A percentile compares a stretch with the other conserved stretches of the same genome.
Evolutionary conservation across 2,113 vertebrate species (phyloP).

Genomic region (Sceloporus tristichus): DNA sequence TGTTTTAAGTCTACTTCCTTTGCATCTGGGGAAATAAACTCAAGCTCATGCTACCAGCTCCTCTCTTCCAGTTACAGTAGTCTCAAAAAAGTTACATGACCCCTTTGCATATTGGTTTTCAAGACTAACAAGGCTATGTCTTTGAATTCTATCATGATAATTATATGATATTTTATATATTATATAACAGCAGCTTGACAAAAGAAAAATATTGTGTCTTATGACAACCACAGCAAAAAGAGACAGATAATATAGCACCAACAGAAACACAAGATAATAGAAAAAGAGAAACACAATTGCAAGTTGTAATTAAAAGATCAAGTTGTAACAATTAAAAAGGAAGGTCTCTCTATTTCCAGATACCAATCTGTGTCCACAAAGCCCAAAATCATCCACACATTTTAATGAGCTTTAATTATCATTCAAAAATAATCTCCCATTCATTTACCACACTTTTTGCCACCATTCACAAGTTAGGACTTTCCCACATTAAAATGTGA

Average conservation of each 20-base stretch:
- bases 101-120: no score
- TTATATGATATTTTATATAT: no score
- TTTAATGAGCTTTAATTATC: background rate
- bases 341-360: background rate
- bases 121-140: no score
- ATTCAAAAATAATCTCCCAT: background rate
- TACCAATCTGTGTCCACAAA: background rate
- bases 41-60: no score
- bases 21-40: no score
- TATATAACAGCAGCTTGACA: no score
- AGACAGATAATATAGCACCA: background rate
- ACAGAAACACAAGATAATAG: background rate
- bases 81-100: no score
- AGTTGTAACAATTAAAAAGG: background rate
- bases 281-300: background rate
- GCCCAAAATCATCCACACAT: background rate
- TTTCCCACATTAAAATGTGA: background rate
- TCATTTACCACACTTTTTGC: background rate
- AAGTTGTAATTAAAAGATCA: background rate
- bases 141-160: no score
- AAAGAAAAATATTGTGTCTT: background rate
- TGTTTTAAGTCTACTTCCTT: no score
- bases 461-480: background rate
- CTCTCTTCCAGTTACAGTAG: no score
- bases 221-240: background rate